Evolutionary conservation across 2,888 invertebrate species (phyloP).

Genomic region (Volucella inflata): DNA sequence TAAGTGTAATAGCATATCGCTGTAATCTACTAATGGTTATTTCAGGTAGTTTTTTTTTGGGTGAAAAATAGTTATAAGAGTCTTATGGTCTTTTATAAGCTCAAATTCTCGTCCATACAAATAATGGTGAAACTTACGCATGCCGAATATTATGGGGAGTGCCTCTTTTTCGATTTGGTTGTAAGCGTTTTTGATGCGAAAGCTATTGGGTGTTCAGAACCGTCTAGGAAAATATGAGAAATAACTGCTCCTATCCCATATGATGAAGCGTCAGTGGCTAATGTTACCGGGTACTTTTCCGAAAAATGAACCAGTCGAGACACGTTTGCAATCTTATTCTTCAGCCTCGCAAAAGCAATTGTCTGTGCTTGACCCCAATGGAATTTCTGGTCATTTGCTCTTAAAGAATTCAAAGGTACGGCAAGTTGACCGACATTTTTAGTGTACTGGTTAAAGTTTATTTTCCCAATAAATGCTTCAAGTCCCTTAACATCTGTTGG

Average conservation of each 20-base stretch:
- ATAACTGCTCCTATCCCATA: constrained; percentile 77
- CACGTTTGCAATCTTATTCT: constrained; percentile 70
- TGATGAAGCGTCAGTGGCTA: constrained; percentile 73
- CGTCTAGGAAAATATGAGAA: constrained; percentile 78
- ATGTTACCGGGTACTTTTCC: constrained; percentile 39
- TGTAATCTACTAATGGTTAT: too few relatives aligned
- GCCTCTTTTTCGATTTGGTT: too few relatives aligned
- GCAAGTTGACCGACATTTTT: constrained; percentile 67
- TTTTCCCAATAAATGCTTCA: constrained; percentile 78
- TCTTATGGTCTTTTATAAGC: too few relatives aligned
- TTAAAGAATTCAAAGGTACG: constrained; percentile 76
- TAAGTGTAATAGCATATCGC: too few relatives aligned
- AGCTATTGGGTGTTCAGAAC: too few relatives aligned
- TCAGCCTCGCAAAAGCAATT: constrained; percentile 75
- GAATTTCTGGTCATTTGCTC: constrained; percentile 74
- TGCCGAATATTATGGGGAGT: too few relatives aligned
- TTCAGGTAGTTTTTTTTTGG: too few relatives aligned
- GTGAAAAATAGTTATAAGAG: too few relatives aligned
- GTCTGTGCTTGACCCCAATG: constrained; percentile 76
- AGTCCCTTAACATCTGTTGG: constrained; percentile 3
- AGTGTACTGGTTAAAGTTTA: constrained; percentile 77
- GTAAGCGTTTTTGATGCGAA: too few relatives aligned
- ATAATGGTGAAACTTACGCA: too few relatives aligned
- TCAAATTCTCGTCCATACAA: too few relatives aligned
- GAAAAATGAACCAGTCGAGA: constrained; percentile 28